Evolutionary conservation across 30 jellyfish, hydroid and myxozoan species (phyloP).

Genomic region (Calvadosia cruxmelitensis): DNA sequence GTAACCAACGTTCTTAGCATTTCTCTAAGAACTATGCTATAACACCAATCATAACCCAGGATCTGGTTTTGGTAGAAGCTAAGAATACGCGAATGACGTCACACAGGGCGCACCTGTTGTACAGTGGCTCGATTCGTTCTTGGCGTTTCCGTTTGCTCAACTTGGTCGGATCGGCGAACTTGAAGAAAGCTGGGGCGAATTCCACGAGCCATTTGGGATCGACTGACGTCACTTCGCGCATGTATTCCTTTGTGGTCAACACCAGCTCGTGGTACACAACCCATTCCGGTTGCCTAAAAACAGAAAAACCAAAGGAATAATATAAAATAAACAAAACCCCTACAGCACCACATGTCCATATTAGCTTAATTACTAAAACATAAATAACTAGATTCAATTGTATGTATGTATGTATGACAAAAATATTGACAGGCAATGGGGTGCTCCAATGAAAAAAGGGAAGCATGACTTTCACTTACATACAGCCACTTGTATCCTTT

Average conservation of each 20-base stretch:
- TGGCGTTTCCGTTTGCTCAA: slow-evolving; percentile 87
- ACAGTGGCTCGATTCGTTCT: slow-evolving; percentile 92
- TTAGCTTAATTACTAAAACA: too few relatives aligned
- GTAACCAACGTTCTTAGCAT: background rate
- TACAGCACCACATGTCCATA: background rate
- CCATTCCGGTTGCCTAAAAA: slow-evolving; percentile 97
- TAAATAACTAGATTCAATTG: too few relatives aligned
- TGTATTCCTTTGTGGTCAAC: slow-evolving; percentile 90
- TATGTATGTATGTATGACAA: too few relatives aligned
- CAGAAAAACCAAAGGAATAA: background rate
- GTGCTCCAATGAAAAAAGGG: too few relatives aligned
- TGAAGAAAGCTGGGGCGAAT: slow-evolving; percentile 94
- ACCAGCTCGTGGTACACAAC: slow-evolving; percentile 96
- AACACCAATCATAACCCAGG: too few relatives aligned
- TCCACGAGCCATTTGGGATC: slow-evolving; percentile 99
- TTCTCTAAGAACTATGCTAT: background rate
- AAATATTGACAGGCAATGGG: too few relatives aligned
- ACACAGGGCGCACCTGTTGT: slow-evolving; percentile 86
- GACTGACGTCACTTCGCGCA: slow-evolving; percentile 94
- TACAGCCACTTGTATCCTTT: too few relatives aligned
- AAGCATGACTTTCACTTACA: too few relatives aligned
- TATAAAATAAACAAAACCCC: background rate
- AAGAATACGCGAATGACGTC: too few relatives aligned
- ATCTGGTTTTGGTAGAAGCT: too few relatives aligned
- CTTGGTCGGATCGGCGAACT: slow-evolving; percentile 86